Evolutionary conservation across 2,113 vertebrate species (phyloP).

Genomic region (Propithecus coquereli): DNA sequence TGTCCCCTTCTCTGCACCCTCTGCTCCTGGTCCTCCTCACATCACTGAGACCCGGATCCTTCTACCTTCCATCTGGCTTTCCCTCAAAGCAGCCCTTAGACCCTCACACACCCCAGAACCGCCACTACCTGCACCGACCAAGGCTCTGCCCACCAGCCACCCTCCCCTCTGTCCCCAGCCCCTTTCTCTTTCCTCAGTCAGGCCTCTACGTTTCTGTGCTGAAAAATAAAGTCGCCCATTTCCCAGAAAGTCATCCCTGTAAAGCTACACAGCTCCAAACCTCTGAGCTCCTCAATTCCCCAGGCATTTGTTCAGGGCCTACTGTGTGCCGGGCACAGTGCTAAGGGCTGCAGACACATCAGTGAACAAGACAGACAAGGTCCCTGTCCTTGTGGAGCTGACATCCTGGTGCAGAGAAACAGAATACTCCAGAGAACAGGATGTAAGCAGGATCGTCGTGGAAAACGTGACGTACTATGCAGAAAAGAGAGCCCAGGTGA

Average conservation of each 20-base stretch:
- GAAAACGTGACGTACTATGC: not conserved
- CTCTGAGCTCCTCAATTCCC: not conserved
- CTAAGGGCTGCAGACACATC: not conserved
- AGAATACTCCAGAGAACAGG: not conserved
- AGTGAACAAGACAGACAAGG: not conserved
- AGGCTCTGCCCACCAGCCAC: too few species aligned
- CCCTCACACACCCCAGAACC: not conserved
- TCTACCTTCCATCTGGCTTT: not conserved
- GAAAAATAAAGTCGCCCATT: not conserved
- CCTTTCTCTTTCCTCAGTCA: not conserved
- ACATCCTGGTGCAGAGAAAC: not conserved
- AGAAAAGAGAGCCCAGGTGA: not conserved
- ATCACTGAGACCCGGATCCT: not conserved
- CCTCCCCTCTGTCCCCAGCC: not conserved
- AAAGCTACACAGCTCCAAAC: not conserved
- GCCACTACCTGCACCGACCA: rapidly evolving
- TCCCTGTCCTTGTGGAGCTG: not conserved
- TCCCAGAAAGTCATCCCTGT: not conserved
- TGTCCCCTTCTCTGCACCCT: not conserved
- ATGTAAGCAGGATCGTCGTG: not conserved
- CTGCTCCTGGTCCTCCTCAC: not conserved
- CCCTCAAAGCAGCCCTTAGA: not conserved
- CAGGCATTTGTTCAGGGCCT: not conserved
- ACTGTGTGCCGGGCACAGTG: not conserved
- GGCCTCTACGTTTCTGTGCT: not conserved